Evolutionary conservation across 2,113 vertebrate species (phyloP).

Genomic region (Spermophilus dauricus): DNA sequence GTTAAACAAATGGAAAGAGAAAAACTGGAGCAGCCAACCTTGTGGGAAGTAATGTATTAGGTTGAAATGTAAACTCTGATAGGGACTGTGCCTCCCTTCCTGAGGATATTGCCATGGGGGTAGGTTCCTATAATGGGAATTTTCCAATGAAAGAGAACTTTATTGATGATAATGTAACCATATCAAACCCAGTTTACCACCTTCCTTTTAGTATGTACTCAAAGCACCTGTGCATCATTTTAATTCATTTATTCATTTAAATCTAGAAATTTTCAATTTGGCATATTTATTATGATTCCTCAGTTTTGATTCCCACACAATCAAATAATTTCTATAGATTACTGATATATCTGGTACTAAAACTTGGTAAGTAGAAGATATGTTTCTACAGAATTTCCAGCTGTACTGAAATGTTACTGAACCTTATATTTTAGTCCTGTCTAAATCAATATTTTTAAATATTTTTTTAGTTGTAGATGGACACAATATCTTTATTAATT

Average conservation of each 20-base stretch:
- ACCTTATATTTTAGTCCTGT: neutral
- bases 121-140: neutral
- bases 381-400: constrained; percentile 1
- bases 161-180: neutral
- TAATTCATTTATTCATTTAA: neutral
- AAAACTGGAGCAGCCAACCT: neutral
- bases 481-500: no score
- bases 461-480: no score
- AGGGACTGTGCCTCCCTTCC: neutral
- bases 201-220: neutral
- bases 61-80: neutral
- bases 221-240: neutral
- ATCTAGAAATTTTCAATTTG: neutral
- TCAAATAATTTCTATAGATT: neutral
- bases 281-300: neutral
- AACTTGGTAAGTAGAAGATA: neutral
- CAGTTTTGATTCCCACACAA: neutral
- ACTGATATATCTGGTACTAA: neutral
- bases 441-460: neutral
- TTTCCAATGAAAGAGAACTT: neutral
- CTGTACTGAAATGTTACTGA: neutral
- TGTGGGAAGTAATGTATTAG: neutral
- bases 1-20: neutral
- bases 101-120: neutral
- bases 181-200: neutral